phyloP scores from a whole-genome alignment of 2,797 vertebrate species.

The Spinus olivaceus region DNA sequence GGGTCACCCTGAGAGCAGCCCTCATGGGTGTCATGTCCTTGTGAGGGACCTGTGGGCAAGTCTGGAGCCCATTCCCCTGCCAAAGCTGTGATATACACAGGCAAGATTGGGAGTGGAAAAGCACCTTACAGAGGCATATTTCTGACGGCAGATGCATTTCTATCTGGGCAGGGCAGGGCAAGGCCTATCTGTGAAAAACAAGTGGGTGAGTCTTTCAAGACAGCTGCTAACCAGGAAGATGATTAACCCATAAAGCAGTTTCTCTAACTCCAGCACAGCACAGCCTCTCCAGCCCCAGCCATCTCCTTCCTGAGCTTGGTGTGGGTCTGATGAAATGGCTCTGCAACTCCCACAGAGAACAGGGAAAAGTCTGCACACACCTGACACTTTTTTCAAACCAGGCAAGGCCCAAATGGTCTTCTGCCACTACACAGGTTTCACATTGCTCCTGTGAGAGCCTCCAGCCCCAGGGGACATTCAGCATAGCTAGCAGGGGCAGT shows the following conservation, averaged over 20 bases:
- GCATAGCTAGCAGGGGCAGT: neutral
- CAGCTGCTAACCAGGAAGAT: neutral
- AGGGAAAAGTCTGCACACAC: neutral
- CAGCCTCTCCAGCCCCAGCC: neutral
- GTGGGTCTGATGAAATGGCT: fast-evolving
- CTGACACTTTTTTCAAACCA: neutral
- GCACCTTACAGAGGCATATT: neutral
- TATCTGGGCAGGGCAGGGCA: neutral
- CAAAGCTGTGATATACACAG: neutral
- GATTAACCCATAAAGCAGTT: neutral
- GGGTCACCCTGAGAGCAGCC: neutral
- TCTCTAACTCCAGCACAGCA: neutral
- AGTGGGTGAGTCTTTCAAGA: neutral
- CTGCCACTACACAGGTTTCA: fast-evolving
- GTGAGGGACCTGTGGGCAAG: fast-evolving
- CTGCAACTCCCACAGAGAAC: neutral
- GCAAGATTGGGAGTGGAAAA: neutral
- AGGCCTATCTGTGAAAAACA: neutral
- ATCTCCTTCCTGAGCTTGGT: neutral
- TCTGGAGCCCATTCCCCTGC: neutral
- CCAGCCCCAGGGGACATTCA: neutral
- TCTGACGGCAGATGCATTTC: neutral
- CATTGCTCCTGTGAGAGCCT: neutral
- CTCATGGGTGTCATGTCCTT: neutral
- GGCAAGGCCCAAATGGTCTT: neutral